phyloP scores from a whole-genome alignment of 2,797 vertebrate species.

The Emydoidea blandingii region DNA sequence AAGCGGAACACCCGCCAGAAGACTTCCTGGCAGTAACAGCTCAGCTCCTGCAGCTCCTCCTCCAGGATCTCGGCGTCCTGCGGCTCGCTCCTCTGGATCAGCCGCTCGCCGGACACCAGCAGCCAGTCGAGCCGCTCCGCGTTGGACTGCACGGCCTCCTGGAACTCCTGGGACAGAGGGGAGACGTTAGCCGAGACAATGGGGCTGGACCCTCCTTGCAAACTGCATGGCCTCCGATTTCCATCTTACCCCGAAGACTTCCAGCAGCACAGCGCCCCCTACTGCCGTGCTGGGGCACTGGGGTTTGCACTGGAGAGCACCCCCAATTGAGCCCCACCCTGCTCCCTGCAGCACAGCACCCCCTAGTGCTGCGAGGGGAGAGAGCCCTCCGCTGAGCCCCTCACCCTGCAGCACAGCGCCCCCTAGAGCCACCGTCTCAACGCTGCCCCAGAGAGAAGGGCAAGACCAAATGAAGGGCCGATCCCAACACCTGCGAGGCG shows the following conservation, averaged over 20 bases:
- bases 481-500: background rate
- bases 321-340: background rate
- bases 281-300: too few species aligned
- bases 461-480: background rate
- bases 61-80: conserved; percentile 80
- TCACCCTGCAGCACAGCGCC: background rate
- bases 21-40: conserved; percentile 80
- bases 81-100: conserved; percentile 83
- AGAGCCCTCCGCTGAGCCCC: too few species aligned
- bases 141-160: conserved; percentile 82
- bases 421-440: background rate
- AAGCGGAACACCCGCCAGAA: conserved; percentile 81
- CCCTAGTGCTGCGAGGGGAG: too few species aligned
- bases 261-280: background rate
- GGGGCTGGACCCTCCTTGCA: background rate
- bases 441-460: background rate
- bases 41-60: conserved; percentile 81
- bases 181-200: background rate
- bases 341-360: background rate
- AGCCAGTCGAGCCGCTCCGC: conserved; percentile 79
- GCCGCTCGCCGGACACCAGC: conserved; percentile 80
- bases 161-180: conserved; percentile 77
- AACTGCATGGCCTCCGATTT: background rate
- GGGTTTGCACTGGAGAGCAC: too few species aligned
- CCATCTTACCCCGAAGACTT: too few species aligned